Conservation (phyloP, 2,113 vertebrate species). For the Corvus cornix region DNA sequence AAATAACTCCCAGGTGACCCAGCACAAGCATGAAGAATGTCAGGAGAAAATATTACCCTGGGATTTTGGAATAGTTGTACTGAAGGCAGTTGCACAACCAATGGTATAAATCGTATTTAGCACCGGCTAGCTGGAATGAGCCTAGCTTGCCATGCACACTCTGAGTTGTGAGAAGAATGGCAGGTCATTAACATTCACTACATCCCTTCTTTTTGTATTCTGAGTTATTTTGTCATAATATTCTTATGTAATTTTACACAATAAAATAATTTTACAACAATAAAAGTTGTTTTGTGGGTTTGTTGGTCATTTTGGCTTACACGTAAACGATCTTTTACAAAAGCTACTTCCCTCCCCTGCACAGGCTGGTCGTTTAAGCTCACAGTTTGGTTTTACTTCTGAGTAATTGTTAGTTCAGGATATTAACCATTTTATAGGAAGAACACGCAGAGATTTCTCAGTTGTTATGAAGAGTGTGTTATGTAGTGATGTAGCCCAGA, state of each 20-base stretch:
- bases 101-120: not conserved
- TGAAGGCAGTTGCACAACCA: not conserved
- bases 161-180: not conserved
- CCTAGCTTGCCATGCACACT: not conserved
- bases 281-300: not conserved
- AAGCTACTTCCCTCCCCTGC: not conserved
- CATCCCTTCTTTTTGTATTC: not conserved
- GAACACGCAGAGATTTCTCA: not conserved
- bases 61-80: not conserved
- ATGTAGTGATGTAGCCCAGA: not conserved
- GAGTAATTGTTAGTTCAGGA: not conserved
- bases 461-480: not conserved
- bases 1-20: not conserved
- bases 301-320: not conserved
- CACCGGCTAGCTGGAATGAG: not conserved
- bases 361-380: not conserved
- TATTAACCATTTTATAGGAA: not conserved
- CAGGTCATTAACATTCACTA: not conserved
- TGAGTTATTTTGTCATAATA: not conserved
- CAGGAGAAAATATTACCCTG: not conserved
- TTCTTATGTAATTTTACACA: not conserved
- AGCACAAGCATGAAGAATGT: rapidly evolving
- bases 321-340: not conserved
- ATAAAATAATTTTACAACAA: not conserved
- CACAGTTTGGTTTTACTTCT: not conserved